phyloP scores from a whole-genome alignment of 2,797 vertebrate genomes.

The Gymnocypris eckloni region DNA sequence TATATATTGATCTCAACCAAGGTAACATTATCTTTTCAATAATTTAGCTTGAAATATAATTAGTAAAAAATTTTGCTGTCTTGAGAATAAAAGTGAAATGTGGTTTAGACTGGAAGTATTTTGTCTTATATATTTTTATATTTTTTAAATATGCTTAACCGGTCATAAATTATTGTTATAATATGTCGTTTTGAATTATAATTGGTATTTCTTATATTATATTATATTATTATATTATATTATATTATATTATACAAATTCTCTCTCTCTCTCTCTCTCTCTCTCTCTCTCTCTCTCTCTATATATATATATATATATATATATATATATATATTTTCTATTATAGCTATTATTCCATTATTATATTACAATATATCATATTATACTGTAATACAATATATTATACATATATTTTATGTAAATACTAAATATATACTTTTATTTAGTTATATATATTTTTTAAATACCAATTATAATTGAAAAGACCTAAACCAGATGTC shows the following conservation, averaged over 20 bases:
- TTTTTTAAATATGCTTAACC: background rate
- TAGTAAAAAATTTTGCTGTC: background rate
- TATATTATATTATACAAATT: no score
- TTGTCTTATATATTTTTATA: background rate
- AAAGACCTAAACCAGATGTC: conserved; percentile 3
- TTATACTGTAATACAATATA: background rate
- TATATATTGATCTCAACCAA: conserved; percentile 8
- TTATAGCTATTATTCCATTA: background rate
- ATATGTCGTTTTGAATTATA: background rate
- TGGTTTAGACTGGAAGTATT: background rate
- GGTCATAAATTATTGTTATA: background rate
- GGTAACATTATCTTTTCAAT: background rate
- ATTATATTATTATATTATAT: no score
- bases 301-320: no score
- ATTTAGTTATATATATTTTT: background rate
- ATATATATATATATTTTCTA: no score
- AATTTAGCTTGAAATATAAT: background rate
- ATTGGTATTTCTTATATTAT: background rate
- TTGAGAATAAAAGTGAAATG: background rate
- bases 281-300: no score
- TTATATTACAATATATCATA: background rate
- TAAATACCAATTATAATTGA: background rate
- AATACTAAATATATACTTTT: background rate
- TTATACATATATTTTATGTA: background rate
- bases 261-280: no score